Percentiles rank a stretch among this genome's conserved stretches.
These are phyloP conservation scores for Choloepus didactylus DNA, from an alignment of 2,797 vertebrate species.

Conservation along the genomic window DNA sequence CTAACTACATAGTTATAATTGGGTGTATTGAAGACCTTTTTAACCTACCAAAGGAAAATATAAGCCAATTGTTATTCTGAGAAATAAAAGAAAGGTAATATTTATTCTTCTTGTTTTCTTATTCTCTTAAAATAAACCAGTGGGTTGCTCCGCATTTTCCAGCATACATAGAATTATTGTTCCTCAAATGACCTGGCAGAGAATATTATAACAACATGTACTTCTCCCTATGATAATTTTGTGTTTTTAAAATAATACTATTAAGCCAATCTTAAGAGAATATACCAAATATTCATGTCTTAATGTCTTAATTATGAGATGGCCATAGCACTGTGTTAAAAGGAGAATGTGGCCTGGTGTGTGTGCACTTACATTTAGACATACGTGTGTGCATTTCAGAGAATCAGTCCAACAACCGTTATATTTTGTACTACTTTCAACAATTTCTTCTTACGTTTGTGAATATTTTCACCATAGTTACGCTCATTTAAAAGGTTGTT, in stretches of 20 bases:
- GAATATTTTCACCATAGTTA: not conserved
- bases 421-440: not conserved
- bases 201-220: not conserved
- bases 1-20: conserved; percentile 46
- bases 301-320: not conserved
- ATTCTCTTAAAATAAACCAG: conserved; percentile 58
- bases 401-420: not conserved
- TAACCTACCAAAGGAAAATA: conserved; percentile 57
- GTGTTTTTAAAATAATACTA: not conserved
- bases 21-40: not conserved
- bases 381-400: not conserved
- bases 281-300: not conserved
- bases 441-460: not conserved
- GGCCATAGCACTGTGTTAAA: not conserved
- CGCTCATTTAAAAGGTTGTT: not conserved
- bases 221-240: not conserved
- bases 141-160: not conserved
- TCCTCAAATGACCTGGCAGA: not conserved
- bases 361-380: not conserved
- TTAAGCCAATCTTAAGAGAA: not conserved
- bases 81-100: conserved; percentile 65
- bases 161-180: not conserved
- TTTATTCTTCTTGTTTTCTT: conserved; percentile 51
- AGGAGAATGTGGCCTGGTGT: not conserved
- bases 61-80: conserved; percentile 62